phyloP scores from a whole-genome alignment of 2,888 invertebrate genomes.

The Parnassius smintheus region DNA sequence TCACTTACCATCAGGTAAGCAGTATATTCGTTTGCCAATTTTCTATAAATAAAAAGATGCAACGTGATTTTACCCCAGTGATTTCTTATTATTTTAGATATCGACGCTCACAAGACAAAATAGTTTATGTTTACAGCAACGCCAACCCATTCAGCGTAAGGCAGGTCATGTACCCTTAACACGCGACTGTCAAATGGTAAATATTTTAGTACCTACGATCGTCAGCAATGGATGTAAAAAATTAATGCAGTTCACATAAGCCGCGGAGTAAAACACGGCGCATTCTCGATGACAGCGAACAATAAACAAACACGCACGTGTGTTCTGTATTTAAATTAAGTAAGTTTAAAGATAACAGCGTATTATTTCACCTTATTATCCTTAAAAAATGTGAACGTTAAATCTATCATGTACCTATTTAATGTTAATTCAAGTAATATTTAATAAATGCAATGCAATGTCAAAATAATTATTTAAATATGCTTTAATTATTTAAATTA shows the following conservation, averaged over 20 bases:
- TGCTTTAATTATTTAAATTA: no score
- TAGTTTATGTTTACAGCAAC: no score
- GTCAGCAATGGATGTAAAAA: constrained; percentile 25
- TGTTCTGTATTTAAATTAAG: constrained; percentile 17
- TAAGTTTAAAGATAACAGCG: constrained; percentile 19
- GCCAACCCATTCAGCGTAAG: constrained; percentile 6
- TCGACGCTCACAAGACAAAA: background rate
- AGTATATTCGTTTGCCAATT: no score
- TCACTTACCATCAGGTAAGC: no score
- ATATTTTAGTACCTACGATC: constrained; percentile 32
- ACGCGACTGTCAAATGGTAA: constrained; percentile 31
- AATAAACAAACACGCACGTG: constrained; percentile 41
- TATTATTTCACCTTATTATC: background rate
- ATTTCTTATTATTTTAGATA: background rate
- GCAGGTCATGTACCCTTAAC: no score
- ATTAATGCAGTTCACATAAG: constrained; percentile 32
- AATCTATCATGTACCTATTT: background rate
- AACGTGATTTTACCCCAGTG: no score
- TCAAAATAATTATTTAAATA: no score
- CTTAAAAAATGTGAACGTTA: background rate
- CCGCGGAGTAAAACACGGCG: constrained; percentile 25
- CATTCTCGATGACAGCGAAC: constrained; percentile 41
- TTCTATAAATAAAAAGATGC: no score
- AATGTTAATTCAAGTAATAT: background rate
- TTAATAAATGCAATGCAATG: background rate